Evolutionary conservation across 2,888 invertebrate genomes (phyloP).

Genomic region (Adelphocoris suturalis): DNA sequence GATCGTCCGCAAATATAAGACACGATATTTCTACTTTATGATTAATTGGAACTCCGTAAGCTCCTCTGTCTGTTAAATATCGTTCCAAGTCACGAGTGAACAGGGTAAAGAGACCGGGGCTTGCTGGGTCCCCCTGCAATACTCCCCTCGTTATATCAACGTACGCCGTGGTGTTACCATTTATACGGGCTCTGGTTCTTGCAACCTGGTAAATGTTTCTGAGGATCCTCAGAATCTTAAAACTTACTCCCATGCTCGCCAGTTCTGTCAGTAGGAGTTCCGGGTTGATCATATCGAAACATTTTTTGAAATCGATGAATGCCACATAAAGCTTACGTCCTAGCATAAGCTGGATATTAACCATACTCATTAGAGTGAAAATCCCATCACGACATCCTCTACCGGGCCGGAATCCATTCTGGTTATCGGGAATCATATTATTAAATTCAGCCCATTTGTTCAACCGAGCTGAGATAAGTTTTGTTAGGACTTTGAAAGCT

Average conservation of each 20-base stretch:
- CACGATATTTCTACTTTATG: background rate
- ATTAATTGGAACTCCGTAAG: background rate
- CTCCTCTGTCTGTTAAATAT: background rate
- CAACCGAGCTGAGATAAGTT: background rate
- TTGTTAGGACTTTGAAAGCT: background rate
- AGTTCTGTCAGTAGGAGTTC: background rate
- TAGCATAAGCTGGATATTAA: background rate
- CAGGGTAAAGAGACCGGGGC: background rate
- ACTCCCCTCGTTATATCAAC: background rate
- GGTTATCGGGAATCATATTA: background rate
- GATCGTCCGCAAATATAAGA: background rate
- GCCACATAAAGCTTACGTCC: background rate
- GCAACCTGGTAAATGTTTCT: background rate
- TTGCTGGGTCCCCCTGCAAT: background rate
- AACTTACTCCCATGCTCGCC: background rate
- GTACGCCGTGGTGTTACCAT: background rate
- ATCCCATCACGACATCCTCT: background rate
- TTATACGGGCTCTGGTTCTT: background rate
- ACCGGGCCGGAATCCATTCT: background rate
- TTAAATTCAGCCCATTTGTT: background rate
- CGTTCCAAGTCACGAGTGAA: background rate
- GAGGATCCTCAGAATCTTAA: background rate
- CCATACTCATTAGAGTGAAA: background rate
- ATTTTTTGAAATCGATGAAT: background rate
- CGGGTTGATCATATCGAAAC: background rate